Evolutionary conservation across 2,888 invertebrate genomes (phyloP).

Genomic region (Oeneis ivallda): DNA sequence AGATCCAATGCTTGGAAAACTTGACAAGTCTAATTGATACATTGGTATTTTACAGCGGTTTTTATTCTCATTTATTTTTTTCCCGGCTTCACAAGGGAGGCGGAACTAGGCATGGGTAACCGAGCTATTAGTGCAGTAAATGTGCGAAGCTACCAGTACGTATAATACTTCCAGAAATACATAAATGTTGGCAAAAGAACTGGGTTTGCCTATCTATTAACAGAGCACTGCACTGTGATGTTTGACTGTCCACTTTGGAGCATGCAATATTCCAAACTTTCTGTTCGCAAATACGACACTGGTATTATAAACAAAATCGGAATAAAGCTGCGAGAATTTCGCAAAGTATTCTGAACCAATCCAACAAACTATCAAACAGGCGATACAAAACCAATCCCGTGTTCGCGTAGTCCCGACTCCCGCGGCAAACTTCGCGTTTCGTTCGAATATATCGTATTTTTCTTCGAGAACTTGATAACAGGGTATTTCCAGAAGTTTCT

Average conservation of each 20-base stretch:
- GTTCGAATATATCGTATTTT: slow-evolving; percentile 56
- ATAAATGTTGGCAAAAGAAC: not conserved
- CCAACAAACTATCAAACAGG: slow-evolving; percentile 33
- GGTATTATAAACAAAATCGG: slow-evolving; percentile 11
- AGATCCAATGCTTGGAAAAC: too few species aligned
- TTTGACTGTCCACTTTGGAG: not conserved
- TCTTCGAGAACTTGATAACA: slow-evolving; percentile 55
- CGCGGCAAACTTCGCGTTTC: slow-evolving; percentile 41
- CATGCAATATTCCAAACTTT: slow-evolving; percentile 6
- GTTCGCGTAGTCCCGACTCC: slow-evolving; percentile 40
- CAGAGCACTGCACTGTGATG: not conserved
- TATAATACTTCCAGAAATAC: too few species aligned
- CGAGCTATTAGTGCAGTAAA: too few species aligned
- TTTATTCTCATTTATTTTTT: too few species aligned
- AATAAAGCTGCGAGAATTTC: slow-evolving; percentile 19
- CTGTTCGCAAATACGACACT: not conserved
- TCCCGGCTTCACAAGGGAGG: too few species aligned
- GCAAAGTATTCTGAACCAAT: slow-evolving; percentile 27
- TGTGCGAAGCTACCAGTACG: too few species aligned
- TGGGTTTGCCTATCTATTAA: not conserved
- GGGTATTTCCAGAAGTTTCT: slow-evolving; percentile 52
- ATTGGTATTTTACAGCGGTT: too few species aligned
- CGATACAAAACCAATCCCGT: slow-evolving; percentile 37
- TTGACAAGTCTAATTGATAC: too few species aligned
- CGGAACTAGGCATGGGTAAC: too few species aligned